Base-by-base conservation (phyloP, 2,113 vertebrate genomes). In the Epinephelus moara region DNA sequence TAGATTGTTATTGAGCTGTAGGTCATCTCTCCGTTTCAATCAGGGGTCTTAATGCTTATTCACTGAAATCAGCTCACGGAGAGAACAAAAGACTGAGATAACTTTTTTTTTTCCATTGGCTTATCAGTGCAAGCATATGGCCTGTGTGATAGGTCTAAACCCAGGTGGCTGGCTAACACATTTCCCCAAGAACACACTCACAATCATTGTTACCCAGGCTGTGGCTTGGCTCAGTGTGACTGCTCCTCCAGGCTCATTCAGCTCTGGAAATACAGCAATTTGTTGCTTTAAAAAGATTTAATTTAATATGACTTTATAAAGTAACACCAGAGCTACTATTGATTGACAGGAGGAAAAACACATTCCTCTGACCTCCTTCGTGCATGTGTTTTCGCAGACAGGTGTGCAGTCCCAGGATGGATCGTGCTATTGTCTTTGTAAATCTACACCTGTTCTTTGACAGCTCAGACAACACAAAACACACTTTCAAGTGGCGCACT, bases 391-490 rank as follows among this genome's bases (percentile, higher is more conserved):
- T 81, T 81, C 17, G 66, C 57, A 86, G 88, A 89, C 85, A 90
- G 82, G 85, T 91, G 91, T 80, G 63, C 84, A n/a, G 78, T 87
- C 63, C 47, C 66, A 13, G 56, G 78, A 80, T 83, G 84, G 71
- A 81, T 85, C 62, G 57, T 2, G 33, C 67, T 82, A 19, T 85
- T 87, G 81, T 85, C 74, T 93, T 91, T 87, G 90, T 87, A 91
- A 92, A 80, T 37, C 75, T 57, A 89, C 63, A 73, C 91, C 75
- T 84, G 70, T 70, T 84, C 82, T 74, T 0, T 75, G 84, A 85
- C 86, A 81, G 78, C 85, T 81, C 86, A 90, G 86, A 92, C 89
- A 75, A 91, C 88, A 89, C 87, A 93, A 85, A 88, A 92, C 88
- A 92, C 3, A 76, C 75, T 81, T 84, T 64, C 74, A 90, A 91